Evolutionary conservation across 2,797 vertebrate species (phyloP), one percentile per base, ranked within the genome.

Genomic region (Enteromius mattozi): DNA sequence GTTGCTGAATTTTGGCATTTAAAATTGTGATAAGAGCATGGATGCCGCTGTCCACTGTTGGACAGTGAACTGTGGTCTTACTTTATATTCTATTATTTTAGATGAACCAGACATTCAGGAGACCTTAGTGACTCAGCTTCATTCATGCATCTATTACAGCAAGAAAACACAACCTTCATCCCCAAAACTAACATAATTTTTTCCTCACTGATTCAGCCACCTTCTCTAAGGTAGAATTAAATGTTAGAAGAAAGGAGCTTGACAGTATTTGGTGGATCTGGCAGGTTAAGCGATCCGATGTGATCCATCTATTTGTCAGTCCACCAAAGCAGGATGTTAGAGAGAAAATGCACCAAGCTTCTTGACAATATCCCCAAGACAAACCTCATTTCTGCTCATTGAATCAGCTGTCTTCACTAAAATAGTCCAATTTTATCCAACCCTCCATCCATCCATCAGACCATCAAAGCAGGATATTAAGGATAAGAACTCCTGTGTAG

Each of bases 71-170:
- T 42, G 9, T 33, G 7, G 17, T 21, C 61, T 79, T 24, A 24
- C 21, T 37, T 13, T n/a, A 76, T n/a, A 37, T 76, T n/a, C 21
- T 76, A 14, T 12, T 13, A 37, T 76, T 76, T 37, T 75, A 69
- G 9, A 69, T 40, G 10, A 10, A 40, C 19, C 14, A 69, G 35
- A 21, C 17, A 69, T 69, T n/a, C 19, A 40, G 35, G 63, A 19
- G 16, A 65, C 16, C 16, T 61, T 61, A 66, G 63, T 66, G 6
- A 66, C 3, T 6, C 66, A 40, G 66, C 19, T 69, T 69, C 19
- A 40, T 69, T 69, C 4, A 69, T 69, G 19, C 66, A 66, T 66
- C 30, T 66, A 19, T 35, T 3, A 35, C 2, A 66, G 7, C 61
- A 65, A 33, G 24, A 24, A 8, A 54, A 9, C 3, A 61, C n/a